These are phyloP conservation scores for Meliscaeva auricollis DNA, from an alignment of 2,888 invertebrate species.

Conservation along the genomic window DNA sequence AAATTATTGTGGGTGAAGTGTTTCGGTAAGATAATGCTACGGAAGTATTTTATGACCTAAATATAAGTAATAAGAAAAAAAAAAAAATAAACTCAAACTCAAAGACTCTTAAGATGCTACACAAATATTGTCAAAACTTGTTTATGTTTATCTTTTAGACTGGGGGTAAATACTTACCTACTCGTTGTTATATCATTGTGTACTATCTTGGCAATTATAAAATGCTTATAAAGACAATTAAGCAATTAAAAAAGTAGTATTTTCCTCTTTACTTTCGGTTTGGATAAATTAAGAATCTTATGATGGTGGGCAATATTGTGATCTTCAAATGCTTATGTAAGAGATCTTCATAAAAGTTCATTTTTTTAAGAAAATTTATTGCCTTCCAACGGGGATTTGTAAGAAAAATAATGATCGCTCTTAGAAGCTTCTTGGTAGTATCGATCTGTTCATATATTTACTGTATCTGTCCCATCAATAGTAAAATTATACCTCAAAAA, in stretches of 20 bases:
- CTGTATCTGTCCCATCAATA: too few species aligned
- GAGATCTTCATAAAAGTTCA: too few species aligned
- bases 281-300: background rate
- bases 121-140: conserved; percentile 7
- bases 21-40: background rate
- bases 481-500: too few species aligned
- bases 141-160: conserved; percentile 1
- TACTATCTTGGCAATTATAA: conserved; percentile 7
- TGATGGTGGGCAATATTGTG: background rate
- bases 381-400: too few species aligned
- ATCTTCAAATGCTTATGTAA: background rate
- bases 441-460: too few species aligned
- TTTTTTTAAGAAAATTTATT: too few species aligned
- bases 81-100: background rate
- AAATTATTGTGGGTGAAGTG: too few species aligned
- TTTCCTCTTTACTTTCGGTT: background rate
- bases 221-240: conserved; percentile 16
- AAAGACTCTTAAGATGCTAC: too few species aligned
- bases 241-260: background rate
- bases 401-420: too few species aligned
- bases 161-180: background rate
- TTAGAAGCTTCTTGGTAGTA: too few species aligned
- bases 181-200: background rate
- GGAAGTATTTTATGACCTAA: too few species aligned
- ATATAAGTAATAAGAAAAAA: background rate